A percentile compares a stretch with the other conserved stretches of the same genome.
phyloP scores from a whole-genome alignment of 1,140 invertebrate genomes.

The Ylistrum balloti region DNA sequence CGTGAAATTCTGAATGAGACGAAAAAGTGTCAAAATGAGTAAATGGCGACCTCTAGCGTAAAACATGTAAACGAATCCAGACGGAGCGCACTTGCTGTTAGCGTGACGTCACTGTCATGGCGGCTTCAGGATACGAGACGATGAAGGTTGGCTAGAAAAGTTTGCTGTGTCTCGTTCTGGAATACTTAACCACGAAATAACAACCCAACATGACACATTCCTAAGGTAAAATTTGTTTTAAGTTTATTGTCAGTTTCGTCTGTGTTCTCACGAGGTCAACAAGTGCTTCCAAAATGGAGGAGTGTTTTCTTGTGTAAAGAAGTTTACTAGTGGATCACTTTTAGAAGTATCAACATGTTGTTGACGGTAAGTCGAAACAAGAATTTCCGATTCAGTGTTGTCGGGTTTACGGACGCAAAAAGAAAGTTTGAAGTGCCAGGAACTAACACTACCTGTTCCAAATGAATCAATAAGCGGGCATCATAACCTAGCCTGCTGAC shows the following conservation, averaged over 20 bases:
- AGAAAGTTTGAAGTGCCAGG: neutral
- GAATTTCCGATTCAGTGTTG: neutral
- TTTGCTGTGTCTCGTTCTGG: conserved; percentile 24
- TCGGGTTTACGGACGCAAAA: neutral
- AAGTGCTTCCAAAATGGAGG: conserved; percentile 38
- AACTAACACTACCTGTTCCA: neutral
- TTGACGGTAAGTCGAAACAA: neutral
- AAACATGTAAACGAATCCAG: conserved; percentile 34
- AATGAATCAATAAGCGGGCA: conserved; percentile 3
- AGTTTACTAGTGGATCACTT: conserved; percentile 30
- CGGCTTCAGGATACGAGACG: conserved; percentile 30
- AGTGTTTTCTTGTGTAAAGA: neutral
- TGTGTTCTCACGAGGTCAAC: neutral
- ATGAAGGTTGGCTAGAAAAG: conserved; percentile 17
- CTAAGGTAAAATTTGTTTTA: conserved; percentile 9
- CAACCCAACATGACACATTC: conserved; percentile 15
- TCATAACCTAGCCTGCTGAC: neutral
- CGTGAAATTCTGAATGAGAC: neutral
- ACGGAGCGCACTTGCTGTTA: conserved; percentile 20
- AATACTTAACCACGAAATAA: conserved; percentile 2
- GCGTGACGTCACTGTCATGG: conserved; percentile 9
- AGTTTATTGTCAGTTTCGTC: conserved; percentile 24
- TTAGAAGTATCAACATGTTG: conserved; percentile 32
- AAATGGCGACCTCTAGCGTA: conserved; percentile 1
- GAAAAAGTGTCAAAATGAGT: neutral